Base-by-base conservation (phyloP, 2,888 invertebrate species). In the Caenorhabditis virilis region DNA sequence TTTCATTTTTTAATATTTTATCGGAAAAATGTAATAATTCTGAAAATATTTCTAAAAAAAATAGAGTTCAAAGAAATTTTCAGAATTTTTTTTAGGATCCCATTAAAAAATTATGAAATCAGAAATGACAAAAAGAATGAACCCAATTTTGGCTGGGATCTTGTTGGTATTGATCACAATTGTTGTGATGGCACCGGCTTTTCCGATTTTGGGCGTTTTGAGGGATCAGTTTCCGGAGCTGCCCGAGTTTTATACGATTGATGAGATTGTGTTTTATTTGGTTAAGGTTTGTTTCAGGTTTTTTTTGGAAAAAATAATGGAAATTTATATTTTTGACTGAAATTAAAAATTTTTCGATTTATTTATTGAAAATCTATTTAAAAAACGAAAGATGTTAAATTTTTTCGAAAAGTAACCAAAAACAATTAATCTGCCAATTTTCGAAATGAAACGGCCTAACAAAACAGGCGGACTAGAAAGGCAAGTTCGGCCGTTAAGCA, bases 161-260 rank as follows among this genome's bases (percentile, higher is more conserved):
- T 47, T 56, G 13, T 38, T 60, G 1, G 5, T 65, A 20, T 9
- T 18, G 36, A 27, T 65, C 25, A 36, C 60, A 0, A 22, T 49
- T 4, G 53, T 27, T 11, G 52, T 47, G 2, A 54, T 65, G 43
- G 15, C 60, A 11, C 65, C 65, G 2, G 59, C 56, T 2, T 65
- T 65, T 36, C 59, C 59, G 18, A 46, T 65, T 22, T 36, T 65
- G 16, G 53, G 54, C 16, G 16, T 60, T 11, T 48, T 65, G 13
- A 45, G 56, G 23, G 25, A 4, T 20, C 38, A 53, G 9, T 65
- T 60, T 27, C 65, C 65, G 15, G 60, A 56, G 5, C 9, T 65
- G 3, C 65, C 65, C 4, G 26, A 25, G 0, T 15, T 36, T 27
- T 49, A 39, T 39, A 42, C 46, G 0, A 22, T 48, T 18, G 35